Base-by-base conservation (phyloP, 2,797 vertebrate species). In the Cyclopterus lumpus region DNA sequence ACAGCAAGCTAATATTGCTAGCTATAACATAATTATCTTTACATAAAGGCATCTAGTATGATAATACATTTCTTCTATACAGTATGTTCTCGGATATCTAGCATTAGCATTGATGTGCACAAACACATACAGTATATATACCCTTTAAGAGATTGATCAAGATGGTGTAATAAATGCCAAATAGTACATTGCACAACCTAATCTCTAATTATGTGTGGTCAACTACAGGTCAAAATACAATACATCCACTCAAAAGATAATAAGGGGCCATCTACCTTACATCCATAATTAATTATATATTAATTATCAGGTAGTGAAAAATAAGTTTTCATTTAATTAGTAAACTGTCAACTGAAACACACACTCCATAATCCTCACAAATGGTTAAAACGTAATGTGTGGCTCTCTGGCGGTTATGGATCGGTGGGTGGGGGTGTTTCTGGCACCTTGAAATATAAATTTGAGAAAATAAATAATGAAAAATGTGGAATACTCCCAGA, bases 381-480 rank as follows among this genome's bases (percentile, higher is more conserved):
- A 77, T 63, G 58, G 65, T 66, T 67, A 26, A 20, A 36, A 51
- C 53, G 26, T 30, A n/a, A 40, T 64, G 38, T 59, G 61, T 65
- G 64, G 67, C 59, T 71, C 42, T 78, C 32, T 42, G 40, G 28
- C 65, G 14, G 44, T 59, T 71, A 42, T 46, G 53, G 70, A 54
- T 78, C 49, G 42, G 34, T 67, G 36, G 32, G n/a, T 67, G 49
- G 49, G 64, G 42, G 34, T 58, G 40, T 74, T 82, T 63, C 55
- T 86, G 79, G 62, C 79, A 73, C 44, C 63, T 36, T 85, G 72
- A 86, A 84, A 89, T 82, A 89, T 80, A 84, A 84, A 92, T 87
- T 71, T 70, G 82, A 68, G 67, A 63, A 59, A 92, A 90, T 92
- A 90, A 91, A 92, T 87, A 84, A 89, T 86, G 71, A 89, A 91